phyloP scores from a whole-genome alignment of 2,888 invertebrate genomes.

The Catocala fraxini region DNA sequence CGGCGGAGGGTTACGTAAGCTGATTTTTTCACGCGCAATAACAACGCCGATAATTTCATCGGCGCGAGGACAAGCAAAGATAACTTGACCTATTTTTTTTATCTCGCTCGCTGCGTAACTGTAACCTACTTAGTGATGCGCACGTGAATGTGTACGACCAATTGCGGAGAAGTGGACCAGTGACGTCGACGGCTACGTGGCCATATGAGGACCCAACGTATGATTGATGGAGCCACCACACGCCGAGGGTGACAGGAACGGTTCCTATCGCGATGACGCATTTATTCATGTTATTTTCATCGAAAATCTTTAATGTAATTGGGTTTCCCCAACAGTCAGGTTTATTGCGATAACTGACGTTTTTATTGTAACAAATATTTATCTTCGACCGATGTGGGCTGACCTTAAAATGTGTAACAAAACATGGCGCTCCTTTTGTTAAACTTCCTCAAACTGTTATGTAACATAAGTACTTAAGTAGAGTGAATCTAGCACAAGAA shows the following conservation, averaged over 20 bases:
- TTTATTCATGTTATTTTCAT: background rate
- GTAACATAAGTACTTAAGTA: slow-evolving; percentile 58
- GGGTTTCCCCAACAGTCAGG: background rate
- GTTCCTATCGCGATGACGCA: background rate
- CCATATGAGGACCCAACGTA: slow-evolving; percentile 57
- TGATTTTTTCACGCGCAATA: slow-evolving; percentile 78
- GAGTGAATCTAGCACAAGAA: slow-evolving; percentile 73
- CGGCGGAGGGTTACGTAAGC: slow-evolving; percentile 68
- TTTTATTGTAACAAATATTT: background rate
- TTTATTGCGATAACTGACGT: background rate
- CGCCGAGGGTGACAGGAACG: slow-evolving; percentile 20
- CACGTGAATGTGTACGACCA: slow-evolving; percentile 72
- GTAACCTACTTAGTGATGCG: slow-evolving; percentile 78
- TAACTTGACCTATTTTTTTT: slow-evolving; percentile 88
- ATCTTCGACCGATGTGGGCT: background rate
- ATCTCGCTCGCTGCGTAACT: slow-evolving; percentile 79
- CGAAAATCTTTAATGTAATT: background rate
- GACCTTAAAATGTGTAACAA: slow-evolving; percentile 31
- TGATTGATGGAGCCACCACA: slow-evolving; percentile 59
- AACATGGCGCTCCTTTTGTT: slow-evolving; percentile 30
- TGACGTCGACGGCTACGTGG: slow-evolving; percentile 45
- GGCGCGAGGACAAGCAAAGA: slow-evolving; percentile 84
- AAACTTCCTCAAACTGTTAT: slow-evolving; percentile 68
- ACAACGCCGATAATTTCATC: slow-evolving; percentile 80
- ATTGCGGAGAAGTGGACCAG: slow-evolving; percentile 67